Evolutionary conservation across 1,140 invertebrate species (phyloP).

Genomic region (Neodiprion pinetum): DNA sequence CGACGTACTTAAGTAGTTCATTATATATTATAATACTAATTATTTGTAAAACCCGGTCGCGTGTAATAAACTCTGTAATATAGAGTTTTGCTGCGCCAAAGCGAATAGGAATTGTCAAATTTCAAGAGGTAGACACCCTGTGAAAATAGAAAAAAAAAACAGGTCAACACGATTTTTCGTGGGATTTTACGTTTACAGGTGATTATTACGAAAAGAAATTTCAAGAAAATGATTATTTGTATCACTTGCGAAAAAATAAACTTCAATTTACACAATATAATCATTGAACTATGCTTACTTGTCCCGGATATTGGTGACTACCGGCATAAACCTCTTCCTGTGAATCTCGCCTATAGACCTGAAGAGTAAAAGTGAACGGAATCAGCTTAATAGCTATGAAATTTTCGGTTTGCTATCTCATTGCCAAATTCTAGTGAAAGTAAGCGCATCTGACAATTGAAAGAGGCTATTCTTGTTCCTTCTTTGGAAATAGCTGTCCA

Average conservation of each 20-base stretch:
- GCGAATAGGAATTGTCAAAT: slow-evolving; percentile 99
- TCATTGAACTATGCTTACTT: slow-evolving; percentile 54
- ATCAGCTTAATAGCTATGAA: slow-evolving; percentile 24
- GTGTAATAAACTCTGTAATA: slow-evolving; percentile 99
- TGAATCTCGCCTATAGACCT: slow-evolving; percentile 94
- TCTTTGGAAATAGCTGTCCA: slow-evolving; percentile 15
- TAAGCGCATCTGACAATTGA: background rate
- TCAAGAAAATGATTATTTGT: background rate
- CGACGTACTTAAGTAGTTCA: slow-evolving; percentile 10
- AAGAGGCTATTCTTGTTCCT: slow-evolving; percentile 11
- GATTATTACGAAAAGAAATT: background rate
- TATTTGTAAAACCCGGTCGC: slow-evolving; percentile 55
- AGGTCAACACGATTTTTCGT: slow-evolving; percentile 10
- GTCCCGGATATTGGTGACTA: slow-evolving; percentile 94
- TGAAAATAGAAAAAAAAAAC: slow-evolving; percentile 31
- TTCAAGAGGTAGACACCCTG: slow-evolving; percentile 95
- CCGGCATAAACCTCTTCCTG: slow-evolving; percentile 98
- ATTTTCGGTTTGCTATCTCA: background rate
- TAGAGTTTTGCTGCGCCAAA: slow-evolving; percentile 98
- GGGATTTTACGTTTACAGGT: background rate
- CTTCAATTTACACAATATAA: background rate
- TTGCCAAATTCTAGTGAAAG: background rate
- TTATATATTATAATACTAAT: slow-evolving; percentile 36
- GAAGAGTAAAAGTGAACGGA: slow-evolving; percentile 72
- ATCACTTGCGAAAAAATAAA: background rate